Base-by-base conservation (phyloP, 2,888 invertebrate genomes). In the Malthinus seriepunctatus region DNA sequence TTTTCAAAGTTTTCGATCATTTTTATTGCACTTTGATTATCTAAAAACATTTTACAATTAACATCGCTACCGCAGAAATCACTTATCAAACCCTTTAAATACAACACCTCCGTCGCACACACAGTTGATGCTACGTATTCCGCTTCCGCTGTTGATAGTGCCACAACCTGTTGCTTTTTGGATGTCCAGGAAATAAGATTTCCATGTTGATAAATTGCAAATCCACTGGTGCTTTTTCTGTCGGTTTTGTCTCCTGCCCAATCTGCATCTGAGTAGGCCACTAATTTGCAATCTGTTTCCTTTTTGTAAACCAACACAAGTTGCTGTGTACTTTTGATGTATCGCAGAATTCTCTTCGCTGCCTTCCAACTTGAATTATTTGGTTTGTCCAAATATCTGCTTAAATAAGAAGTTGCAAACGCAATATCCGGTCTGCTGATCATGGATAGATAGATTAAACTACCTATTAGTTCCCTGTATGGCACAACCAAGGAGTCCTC, bases 211-310 rank as follows among this genome's bases (percentile, higher is more conserved):
- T 23, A 23, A 10, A 44, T 23, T 44, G 31, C 31, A 14, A 44
- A 44, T 9, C 44, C 15, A 9, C 44, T 44, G 6, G 15, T 44
- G 23, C 44, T 44, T 44, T 44, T 44, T 44, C 44, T 44, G 23
- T 44, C 44, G 8, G 9, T 23, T 8, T 23, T 10, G 12, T 44
- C 44, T 23, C 44, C 23, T 15, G 23, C 44, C 8, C 31, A 44
- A 44, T 44, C 39, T 7, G 46, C 45, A 35, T 55, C 69, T 52
- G 64, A 64, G 11, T 69, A 68, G 50, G 66, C 64, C 2, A 23
- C 23, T 23, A 23, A 3, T 23, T 5, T 5, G 23, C 23, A 23
- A 23, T 23, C 23, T 23, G 2, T 5, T 23, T 5, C 5, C 5
- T 5, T 2, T 5, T 5, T 23, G 5, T 23, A 23, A 2, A 23